Percentiles rank a stretch among this genome's conserved stretches.
These are phyloP conservation scores for Neoniphon sammara DNA, from an alignment of 2,797 vertebrate genomes.

Conservation along the genomic window DNA sequence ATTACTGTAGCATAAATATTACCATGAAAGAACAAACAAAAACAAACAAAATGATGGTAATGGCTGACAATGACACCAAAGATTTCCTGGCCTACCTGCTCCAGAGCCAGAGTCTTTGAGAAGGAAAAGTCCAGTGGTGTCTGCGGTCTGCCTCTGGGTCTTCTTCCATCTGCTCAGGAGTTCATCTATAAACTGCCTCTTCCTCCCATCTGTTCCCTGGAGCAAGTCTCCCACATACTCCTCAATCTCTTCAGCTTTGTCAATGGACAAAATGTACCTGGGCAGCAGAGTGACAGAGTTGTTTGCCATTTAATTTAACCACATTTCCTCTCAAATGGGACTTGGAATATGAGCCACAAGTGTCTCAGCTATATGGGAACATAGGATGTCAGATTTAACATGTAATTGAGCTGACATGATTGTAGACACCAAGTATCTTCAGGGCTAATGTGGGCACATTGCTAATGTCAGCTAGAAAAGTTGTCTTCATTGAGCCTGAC, in stretches of 20 bases:
- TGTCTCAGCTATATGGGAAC: too few species aligned
- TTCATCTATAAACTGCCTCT: conserved; percentile 89
- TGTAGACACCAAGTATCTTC: too few species aligned
- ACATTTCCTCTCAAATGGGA: too few species aligned
- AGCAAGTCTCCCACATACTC: conserved; percentile 94
- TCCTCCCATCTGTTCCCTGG: conserved; percentile 90
- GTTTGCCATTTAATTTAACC: not conserved
- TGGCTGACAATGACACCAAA: not conserved
- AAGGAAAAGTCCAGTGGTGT: conserved; percentile 61
- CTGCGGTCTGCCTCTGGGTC: conserved; percentile 70
- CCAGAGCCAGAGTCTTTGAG: conserved; percentile 80
- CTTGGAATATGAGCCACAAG: too few species aligned
- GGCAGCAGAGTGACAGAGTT: not conserved
- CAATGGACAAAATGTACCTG: conserved; percentile 94
- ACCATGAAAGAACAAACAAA: not conserved
- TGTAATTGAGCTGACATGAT: too few species aligned
- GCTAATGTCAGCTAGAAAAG: too few species aligned
- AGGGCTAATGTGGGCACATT: too few species aligned
- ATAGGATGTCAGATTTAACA: too few species aligned
- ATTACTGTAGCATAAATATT: not conserved
- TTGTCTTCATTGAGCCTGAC: too few species aligned
- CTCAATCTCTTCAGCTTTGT: conserved; percentile 89
- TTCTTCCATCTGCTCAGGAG: conserved; percentile 87
- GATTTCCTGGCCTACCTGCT: conserved; percentile 35
- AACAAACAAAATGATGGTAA: not conserved